Percentiles rank a stretch among this genome's conserved stretches.
Conservation (phyloP, 2,797 vertebrate species). For the Psittacula echo region DNA sequence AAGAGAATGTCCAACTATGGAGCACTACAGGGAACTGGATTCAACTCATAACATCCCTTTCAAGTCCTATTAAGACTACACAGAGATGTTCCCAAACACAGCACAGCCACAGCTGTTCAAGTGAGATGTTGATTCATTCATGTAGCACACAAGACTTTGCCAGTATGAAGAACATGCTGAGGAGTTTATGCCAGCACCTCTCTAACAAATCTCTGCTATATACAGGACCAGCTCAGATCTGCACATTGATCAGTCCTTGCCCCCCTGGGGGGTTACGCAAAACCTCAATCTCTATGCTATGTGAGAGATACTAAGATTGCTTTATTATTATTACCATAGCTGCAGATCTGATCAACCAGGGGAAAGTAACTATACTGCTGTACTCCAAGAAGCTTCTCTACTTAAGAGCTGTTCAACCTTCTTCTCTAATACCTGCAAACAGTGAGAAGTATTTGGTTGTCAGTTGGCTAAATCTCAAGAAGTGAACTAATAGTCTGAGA, state of each 20-base stretch:
- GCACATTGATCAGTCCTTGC: not conserved
- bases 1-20: not conserved
- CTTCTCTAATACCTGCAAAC: not conserved
- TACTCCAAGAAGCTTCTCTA: not conserved
- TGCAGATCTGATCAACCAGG: not conserved
- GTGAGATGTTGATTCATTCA: not conserved
- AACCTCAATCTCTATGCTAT: not conserved
- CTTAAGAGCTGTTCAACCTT: not conserved
- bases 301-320: not conserved
- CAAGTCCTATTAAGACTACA: not conserved
- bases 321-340: not conserved
- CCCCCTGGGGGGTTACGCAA: not conserved
- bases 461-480: not conserved
- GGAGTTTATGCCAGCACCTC: not conserved
- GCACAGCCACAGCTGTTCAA: not conserved
- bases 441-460: not conserved
- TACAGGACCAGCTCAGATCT: not conserved
- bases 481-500: not conserved
- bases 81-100: not conserved
- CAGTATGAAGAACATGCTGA: not conserved
- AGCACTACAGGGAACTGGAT: not conserved
- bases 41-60: not conserved
- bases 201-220: not conserved
- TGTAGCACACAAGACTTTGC: not conserved
- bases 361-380: not conserved